Base-by-base conservation (phyloP, 2,113 vertebrate species). In the Rhadina sibilatrix region DNA sequence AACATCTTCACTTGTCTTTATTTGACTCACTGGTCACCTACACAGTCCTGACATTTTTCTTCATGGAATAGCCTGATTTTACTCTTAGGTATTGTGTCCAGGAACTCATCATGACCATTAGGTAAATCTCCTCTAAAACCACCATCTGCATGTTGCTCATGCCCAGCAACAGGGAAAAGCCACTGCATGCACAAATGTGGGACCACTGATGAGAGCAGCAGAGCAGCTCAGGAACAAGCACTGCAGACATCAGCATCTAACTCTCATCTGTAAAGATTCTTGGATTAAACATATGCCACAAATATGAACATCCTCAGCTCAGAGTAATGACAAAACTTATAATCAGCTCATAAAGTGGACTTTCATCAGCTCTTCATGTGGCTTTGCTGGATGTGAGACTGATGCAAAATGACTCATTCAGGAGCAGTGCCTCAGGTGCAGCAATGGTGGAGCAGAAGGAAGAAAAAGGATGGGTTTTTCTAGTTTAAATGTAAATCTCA, bases 311-410 rank as follows among this genome's bases (percentile, higher is more conserved):
- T 21, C 24, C 27, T 70, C 57, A 69, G 72, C n/a, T 63, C 50
- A 66, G 53, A 85, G 78, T 44, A 82, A 74, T 15, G 85, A 56
- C 64, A 89, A 77, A 80, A 30, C n/a, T 54, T 77, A 61, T 12
- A 77, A 88, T 54, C 64, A 83, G 71, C 59, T 91, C 84, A 66
- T 80, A 74, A 94, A 85, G 9, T 80, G 38, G 46, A 37, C 35
- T 83, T 96, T 40, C 42, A 77, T 63, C 84, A 69, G 57, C 28
- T 80, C 28, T 61, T 86, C 20, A 20, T 35, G 31, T 35, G 79
- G 61, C 13, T 93, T 79, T 72, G 40, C 70, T 79, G 71, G 28
- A 42, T 49, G 59, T 46, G 63, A 90, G 33, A 33, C 49, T 65
- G 65, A 52, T 35, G 69, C 10, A 65, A 54, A 56, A 30, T 5